These are phyloP conservation scores for Kradibia gibbosae DNA, from an alignment of 1,140 invertebrate genomes.

Conservation along the genomic window DNA sequence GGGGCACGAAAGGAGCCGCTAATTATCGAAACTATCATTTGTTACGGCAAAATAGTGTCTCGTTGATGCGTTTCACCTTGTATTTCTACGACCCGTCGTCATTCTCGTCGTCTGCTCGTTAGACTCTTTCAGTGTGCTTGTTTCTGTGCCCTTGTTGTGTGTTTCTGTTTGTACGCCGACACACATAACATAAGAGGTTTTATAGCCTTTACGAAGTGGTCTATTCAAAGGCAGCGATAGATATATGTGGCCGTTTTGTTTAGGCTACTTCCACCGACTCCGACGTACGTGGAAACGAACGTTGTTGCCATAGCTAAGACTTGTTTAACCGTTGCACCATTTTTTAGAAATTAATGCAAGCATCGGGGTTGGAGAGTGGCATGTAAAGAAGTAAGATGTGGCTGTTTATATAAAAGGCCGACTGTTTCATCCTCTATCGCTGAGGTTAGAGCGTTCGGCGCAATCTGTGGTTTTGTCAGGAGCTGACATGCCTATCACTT, in stretches of 20 bases:
- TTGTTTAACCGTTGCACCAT: too few relatives aligned
- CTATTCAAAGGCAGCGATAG: not conserved
- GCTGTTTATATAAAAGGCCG: too few relatives aligned
- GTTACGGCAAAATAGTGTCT: conserved; percentile 33
- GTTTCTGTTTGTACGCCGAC: not conserved
- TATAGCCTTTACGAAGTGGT: not conserved
- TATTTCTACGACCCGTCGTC: not conserved
- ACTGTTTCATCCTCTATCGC: too few relatives aligned
- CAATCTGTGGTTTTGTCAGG: not conserved
- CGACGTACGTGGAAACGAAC: too few relatives aligned
- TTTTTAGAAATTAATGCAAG: too few relatives aligned
- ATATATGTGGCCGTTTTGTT: not conserved
- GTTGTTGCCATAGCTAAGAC: too few relatives aligned
- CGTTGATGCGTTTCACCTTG: not conserved
- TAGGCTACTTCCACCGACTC: too few relatives aligned
- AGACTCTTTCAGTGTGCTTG: too few relatives aligned
- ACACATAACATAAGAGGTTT: not conserved
- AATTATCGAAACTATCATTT: conserved; percentile 54
- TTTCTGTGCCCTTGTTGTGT: too few relatives aligned
- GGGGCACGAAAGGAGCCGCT: conserved; percentile 48
- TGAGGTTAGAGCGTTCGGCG: not conserved
- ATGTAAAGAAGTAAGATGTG: too few relatives aligned
- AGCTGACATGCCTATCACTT: not conserved
- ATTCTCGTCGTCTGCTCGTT: not conserved
- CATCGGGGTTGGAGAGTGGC: too few relatives aligned